phyloP scores from a whole-genome alignment of 2,888 invertebrate genomes.

The Dilophus febrilis region DNA sequence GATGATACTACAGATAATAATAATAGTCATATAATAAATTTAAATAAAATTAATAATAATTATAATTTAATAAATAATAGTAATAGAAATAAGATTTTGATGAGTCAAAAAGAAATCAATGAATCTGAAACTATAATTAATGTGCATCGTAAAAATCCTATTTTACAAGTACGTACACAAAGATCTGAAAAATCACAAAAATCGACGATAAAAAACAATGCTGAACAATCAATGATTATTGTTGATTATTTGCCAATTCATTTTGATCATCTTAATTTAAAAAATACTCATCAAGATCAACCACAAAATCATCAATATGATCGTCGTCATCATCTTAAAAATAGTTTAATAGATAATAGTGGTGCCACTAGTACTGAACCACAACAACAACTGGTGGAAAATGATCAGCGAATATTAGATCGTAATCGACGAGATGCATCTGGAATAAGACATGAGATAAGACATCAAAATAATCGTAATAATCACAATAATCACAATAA shows the following conservation, averaged over 20 bases:
- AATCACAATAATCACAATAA: neutral
- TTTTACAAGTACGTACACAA: too few relatives aligned
- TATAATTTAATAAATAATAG: neutral
- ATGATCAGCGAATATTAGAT: conserved; percentile 4
- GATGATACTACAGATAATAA: conserved; percentile 11
- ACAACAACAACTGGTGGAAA: conserved; percentile 3
- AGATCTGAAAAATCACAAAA: too few relatives aligned
- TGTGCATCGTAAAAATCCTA: neutral
- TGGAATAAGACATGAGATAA: neutral
- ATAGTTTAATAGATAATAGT: too few relatives aligned
- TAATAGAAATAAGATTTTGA: neutral
- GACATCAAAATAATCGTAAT: neutral
- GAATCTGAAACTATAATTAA: neutral
- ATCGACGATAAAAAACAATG: too few relatives aligned
- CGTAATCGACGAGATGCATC: conserved; percentile 4
- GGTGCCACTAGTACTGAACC: too few relatives aligned
- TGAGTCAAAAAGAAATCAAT: too few relatives aligned
- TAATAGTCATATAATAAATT: conserved; percentile 1
- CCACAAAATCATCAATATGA: too few relatives aligned
- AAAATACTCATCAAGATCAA: too few relatives aligned
- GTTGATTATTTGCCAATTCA: too few relatives aligned
- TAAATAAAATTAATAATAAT: neutral
- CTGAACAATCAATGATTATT: too few relatives aligned
- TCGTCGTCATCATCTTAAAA: too few relatives aligned
- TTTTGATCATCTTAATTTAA: too few relatives aligned